Evolutionary conservation across 2,113 vertebrate species (phyloP), one percentile per base, ranked within the genome.

Genomic region (Neofelis nebulosa): DNA sequence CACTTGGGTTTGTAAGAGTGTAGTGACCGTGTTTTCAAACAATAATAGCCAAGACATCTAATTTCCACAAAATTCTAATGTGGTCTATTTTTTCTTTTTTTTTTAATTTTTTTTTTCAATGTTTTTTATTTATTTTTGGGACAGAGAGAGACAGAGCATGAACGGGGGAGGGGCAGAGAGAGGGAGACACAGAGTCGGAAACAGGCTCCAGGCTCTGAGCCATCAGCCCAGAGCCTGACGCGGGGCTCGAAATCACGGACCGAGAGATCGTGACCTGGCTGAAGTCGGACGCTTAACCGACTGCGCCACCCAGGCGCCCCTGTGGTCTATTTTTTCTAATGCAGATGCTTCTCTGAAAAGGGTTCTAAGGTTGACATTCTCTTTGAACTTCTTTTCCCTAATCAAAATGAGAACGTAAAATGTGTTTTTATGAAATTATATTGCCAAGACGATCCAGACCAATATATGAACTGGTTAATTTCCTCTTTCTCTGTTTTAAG

Each of bases 341-440:
- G 63, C 71, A 73, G 65, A 48, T 65, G 48, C 18, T 38, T 69
- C 85, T 48, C 69, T 93, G 79, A n/a, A 79, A 89, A 89, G 15
- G 25, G 90, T 45, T 25, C 8, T 78, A 52, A 78, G 41, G 21
- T 88, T 92, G 38, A 18, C 29, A 86, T 96, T 12, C n/a, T 50
- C 52, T 57, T 76, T n/a, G 36, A 66, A 38, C 1, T 48, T 69
- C 29, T 82, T 85, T 76, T 29, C 23, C n/a, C 10, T 88, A 88
- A 92, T 92, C 50, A 78, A 33, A 94, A 82, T 50, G 93, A 94
- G 25, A 74, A 33, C n/a, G 21, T 55, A n/a, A 93, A 69, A 90
- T 74, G 4, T 65, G 45, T 57, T 94, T 91, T 86, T 94, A 80
- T 68, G 13, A 94, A 74, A 88, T 66, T 55, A 36, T 31, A 66